Base-by-base conservation (phyloP, 2,888 invertebrate species). In the Tipula confusa region DNA sequence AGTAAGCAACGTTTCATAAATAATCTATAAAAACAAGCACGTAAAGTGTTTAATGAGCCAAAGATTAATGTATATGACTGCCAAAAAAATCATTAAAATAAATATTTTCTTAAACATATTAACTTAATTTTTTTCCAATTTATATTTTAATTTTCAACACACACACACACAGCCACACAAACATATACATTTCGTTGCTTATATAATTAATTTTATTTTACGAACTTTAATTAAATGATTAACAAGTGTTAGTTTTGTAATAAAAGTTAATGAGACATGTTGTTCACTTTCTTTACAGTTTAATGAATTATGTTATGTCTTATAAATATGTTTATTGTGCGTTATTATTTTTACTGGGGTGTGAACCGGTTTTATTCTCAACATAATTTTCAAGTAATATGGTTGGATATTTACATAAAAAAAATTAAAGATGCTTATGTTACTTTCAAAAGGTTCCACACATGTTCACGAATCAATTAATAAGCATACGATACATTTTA, bases 291-390 rank as follows among this genome's bases (percentile, higher is more conserved):
- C 64, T 64, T 64, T 64, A 64, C 24, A 24, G 24, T 24, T n/a
- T 64, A 24, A 64, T 64, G 64, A 64, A 64, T 64, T 64, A 64
- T 64, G 64, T 64, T 64, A 64, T 64, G 64, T 64, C 64, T 64
- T 64, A 64, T 18, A 64, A 13, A 31, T 31, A 31, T 31, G 7
- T 31, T 31, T 31, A 7, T 31, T 31, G 3, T 31, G 31, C 7
- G 3, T 31, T 38, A 38, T 38, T 13, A 38, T 38, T 13, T 38
- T 38, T 38, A 13, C 38, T 1, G 64, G 64, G 64, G 64, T 64
- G 64, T 24, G 24, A 18, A 18, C 64, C 5, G 64, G 24, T 64
- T 38, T 38, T 7, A 13, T 2, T 33, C 2, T n/a, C n/a, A n/a
- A n/a, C n/a, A n/a, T n/a, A n/a, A n/a, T n/a, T n/a, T n/a, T n/a